Conservation (phyloP, 2,113 vertebrate species). For the Panthera leo region DNA sequence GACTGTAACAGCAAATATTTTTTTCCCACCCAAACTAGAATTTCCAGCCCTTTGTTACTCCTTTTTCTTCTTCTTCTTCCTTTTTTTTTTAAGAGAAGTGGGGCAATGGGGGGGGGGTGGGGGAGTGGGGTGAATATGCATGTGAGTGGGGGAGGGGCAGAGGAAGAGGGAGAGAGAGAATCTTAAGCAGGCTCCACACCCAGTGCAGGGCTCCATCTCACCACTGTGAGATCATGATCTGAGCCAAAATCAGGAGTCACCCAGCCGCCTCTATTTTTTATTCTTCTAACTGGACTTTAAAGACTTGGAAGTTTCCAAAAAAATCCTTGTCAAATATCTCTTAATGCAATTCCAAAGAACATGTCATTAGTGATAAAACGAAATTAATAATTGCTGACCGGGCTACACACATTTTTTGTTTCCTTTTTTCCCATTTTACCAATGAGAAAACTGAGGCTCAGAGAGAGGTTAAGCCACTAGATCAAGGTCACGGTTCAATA, state of each 20-base stretch:
- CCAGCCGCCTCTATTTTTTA: neutral
- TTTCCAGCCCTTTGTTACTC: slow-evolving; percentile 2
- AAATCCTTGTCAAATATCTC: slow-evolving; percentile 1
- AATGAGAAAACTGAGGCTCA: neutral
- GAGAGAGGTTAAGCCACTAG: neutral
- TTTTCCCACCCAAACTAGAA: neutral
- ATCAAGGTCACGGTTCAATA: neutral
- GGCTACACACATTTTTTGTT: neutral
- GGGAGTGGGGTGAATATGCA: no score
- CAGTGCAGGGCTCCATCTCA: no score
- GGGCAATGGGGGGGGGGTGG: no score
- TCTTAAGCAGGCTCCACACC: no score
- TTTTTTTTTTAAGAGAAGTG: no score
- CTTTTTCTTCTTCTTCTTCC: neutral
- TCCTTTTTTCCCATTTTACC: neutral
- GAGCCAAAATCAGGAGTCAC: no score
- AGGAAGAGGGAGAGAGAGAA: no score
- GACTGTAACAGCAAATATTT: neutral
- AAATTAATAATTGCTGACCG: neutral
- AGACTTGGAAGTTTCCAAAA: neutral
- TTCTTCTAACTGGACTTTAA: slow-evolving; percentile 45
- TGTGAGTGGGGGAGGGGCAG: no score
- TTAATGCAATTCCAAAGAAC: slow-evolving; percentile 8
- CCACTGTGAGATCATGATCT: no score
- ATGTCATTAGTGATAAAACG: neutral